Evolutionary conservation across 1,140 invertebrate species (phyloP).

Genomic region (Latrodectus geometricus): DNA sequence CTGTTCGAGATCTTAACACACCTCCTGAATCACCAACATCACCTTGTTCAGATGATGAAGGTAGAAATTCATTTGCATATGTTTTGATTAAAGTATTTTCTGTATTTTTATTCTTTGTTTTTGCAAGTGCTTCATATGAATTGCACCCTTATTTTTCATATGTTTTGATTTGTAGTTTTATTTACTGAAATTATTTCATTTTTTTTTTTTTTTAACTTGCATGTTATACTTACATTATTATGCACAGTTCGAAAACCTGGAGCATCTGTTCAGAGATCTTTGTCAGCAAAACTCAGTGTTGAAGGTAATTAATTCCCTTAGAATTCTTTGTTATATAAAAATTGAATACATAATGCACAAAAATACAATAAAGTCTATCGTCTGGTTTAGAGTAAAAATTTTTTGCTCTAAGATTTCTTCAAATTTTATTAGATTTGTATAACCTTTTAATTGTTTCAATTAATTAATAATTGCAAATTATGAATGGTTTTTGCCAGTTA

Average conservation of each 20-base stretch:
- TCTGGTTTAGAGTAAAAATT: too few species aligned
- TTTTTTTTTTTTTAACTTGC: not conserved
- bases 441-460: too few species aligned
- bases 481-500: too few species aligned
- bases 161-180: slow-evolving; percentile 11
- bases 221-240: slow-evolving; percentile 17
- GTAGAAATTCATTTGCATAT: slow-evolving; percentile 47
- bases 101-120: slow-evolving; percentile 5
- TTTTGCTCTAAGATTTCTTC: too few species aligned
- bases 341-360: too few species aligned
- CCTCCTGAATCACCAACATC: slow-evolving; percentile 65
- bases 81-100: slow-evolving; percentile 5
- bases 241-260: slow-evolving; percentile 36
- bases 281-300: slow-evolving; percentile 64
- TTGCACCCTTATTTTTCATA: slow-evolving; percentile 3
- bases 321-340: too few species aligned
- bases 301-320: slow-evolving; percentile 63
- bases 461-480: too few species aligned
- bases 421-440: too few species aligned
- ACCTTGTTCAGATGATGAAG: slow-evolving; percentile 66
- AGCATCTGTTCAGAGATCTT: slow-evolving; percentile 63
- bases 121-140: not conserved
- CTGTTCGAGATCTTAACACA: slow-evolving; percentile 54
- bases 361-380: too few species aligned
- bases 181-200: not conserved